Conservation (phyloP, 2,888 invertebrate genomes). For the Cecidostiba fungosa region DNA sequence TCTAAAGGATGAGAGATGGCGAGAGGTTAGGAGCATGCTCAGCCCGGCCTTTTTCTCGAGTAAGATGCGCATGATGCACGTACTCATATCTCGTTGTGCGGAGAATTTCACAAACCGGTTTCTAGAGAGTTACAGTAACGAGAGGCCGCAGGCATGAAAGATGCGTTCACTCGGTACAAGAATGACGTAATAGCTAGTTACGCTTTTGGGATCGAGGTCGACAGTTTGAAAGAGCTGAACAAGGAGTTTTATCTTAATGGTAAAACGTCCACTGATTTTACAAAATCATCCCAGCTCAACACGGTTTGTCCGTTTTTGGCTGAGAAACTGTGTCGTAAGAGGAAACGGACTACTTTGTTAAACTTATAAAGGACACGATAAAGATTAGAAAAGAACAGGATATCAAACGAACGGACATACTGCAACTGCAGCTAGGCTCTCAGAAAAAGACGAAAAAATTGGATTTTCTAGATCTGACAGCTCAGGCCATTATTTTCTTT, state of each 20-base stretch:
- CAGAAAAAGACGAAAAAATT: not conserved
- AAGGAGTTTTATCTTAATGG: slow-evolving; percentile 75
- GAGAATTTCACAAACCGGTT: slow-evolving; percentile 63
- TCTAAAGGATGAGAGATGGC: slow-evolving; percentile 71
- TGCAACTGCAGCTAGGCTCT: slow-evolving; percentile 18
- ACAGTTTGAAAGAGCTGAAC: slow-evolving; percentile 71
- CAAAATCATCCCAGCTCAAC: not conserved
- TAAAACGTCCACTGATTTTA: slow-evolving; percentile 66
- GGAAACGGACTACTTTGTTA: slow-evolving; percentile 8
- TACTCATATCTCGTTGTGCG: slow-evolving; percentile 76
- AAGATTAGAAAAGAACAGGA: slow-evolving; percentile 60
- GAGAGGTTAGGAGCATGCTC: slow-evolving; percentile 80
- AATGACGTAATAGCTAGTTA: slow-evolving; percentile 80
- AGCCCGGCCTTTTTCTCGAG: slow-evolving; percentile 82
- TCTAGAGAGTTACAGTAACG: slow-evolving; percentile 11
- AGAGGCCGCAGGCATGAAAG: slow-evolving; percentile 77
- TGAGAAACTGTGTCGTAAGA: not conserved
- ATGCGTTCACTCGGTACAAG: slow-evolving; percentile 75
- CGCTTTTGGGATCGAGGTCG: slow-evolving; percentile 80
- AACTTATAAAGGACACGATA: slow-evolving; percentile 49
- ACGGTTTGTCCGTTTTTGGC: not conserved
- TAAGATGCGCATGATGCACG: slow-evolving; percentile 82
- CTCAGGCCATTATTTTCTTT: slow-evolving; percentile 19
- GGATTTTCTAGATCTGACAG: not conserved
- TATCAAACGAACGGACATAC: slow-evolving; percentile 57